Percentiles rank a stretch among this genome's conserved stretches.
phyloP scores from a whole-genome alignment of 2,888 invertebrate genomes.

The Nasonovia ribisnigri region DNA sequence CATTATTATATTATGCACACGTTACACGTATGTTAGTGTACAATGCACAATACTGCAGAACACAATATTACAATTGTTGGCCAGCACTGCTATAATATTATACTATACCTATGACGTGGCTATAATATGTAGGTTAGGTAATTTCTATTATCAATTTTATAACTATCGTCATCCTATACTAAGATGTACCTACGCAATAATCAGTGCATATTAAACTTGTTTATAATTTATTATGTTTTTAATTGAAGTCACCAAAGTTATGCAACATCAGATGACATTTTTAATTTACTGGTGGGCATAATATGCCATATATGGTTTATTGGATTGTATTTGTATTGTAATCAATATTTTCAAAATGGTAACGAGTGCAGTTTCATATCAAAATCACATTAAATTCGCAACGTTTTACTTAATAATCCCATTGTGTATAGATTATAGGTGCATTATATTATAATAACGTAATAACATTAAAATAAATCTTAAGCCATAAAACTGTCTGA shows the following conservation, averaged over 20 bases:
- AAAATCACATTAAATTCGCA: not conserved
- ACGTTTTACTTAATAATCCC: not conserved
- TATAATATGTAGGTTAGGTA: not conserved
- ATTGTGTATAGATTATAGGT: not conserved
- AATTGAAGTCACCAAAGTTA: not conserved
- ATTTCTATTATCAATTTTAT: too few relatives aligned
- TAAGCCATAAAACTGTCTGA: not conserved
- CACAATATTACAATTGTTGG: not conserved
- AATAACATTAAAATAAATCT: not conserved
- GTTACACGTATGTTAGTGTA: not conserved
- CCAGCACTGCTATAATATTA: too few relatives aligned
- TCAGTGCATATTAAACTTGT: not conserved
- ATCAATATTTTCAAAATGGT: not conserved
- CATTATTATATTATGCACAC: not conserved
- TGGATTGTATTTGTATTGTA: not conserved
- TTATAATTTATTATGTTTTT: not conserved
- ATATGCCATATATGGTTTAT: not conserved
- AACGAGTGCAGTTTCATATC: not conserved
- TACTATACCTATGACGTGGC: not conserved
- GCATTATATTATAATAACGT: not conserved
- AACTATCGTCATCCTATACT: not conserved
- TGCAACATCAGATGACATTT: not conserved
- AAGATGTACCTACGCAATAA: not conserved
- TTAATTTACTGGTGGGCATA: not conserved
- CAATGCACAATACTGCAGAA: not conserved